Percentiles rank a stretch among this genome's conserved stretches.
These are phyloP conservation scores for Lepidurus apus DNA, from an alignment of 1,140 invertebrate genomes.

Conservation along the genomic window DNA sequence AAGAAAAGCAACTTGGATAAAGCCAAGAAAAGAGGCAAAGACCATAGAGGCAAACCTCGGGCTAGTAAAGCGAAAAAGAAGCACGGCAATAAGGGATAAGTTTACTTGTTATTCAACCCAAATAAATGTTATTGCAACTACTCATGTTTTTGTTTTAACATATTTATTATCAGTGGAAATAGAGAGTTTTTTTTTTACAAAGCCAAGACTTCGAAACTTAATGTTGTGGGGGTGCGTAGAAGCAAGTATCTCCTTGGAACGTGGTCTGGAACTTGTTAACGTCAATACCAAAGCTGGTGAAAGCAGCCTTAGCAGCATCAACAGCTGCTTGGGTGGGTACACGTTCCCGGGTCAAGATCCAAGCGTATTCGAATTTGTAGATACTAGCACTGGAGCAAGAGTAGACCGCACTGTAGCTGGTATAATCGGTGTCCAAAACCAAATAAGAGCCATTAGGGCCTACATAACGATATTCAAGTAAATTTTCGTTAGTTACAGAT, in stretches of 20 bases:
- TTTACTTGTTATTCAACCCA: background rate
- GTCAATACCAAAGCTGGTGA: conserved; percentile 30
- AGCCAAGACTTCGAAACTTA: background rate
- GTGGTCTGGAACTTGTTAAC: conserved; percentile 29
- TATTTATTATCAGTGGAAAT: background rate
- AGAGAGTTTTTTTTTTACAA: background rate
- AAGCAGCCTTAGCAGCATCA: conserved; percentile 28
- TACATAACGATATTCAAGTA: background rate
- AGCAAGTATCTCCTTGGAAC: conserved; percentile 29
- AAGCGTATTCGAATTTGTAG: conserved; percentile 32
- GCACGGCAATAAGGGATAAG: conserved; percentile 8
- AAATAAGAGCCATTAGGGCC: conserved; percentile 34
- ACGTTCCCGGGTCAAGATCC: conserved; percentile 32
- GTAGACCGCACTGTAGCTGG: conserved; percentile 30
- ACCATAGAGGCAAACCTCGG: background rate
- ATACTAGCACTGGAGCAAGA: conserved; percentile 29
- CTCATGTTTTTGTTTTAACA: background rate
- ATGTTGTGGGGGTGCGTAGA: conserved; percentile 25
- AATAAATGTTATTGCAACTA: background rate
- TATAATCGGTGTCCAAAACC: conserved; percentile 35
- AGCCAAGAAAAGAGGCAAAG: conserved; percentile 26
- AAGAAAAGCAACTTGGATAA: conserved; percentile 25
- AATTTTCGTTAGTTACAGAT: background rate
- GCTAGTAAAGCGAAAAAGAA: background rate
- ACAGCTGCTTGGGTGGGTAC: conserved; percentile 22